Base-by-base conservation (phyloP, 37 sponge, comb jelly and placozoan species). In the Mnemiopsis leidyi region DNA sequence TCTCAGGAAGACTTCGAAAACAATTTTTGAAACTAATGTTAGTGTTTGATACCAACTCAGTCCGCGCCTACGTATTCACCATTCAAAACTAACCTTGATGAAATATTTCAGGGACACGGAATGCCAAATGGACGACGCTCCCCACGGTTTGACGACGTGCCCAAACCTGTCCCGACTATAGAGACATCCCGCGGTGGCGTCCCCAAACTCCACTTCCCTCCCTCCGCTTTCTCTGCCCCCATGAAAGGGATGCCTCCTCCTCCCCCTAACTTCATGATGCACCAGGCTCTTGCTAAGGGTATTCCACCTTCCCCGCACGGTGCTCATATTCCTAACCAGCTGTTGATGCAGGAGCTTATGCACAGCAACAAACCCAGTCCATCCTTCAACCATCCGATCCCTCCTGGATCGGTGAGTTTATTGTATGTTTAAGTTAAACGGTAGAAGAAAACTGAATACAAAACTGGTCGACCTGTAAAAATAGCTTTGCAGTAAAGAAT, bases 311-410 rank as follows among this genome's bases (percentile, higher is more conserved):
- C 79, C 36, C 79, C 79, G 16, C 79, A 77, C 36, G 79, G 79
- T 33, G 35, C 32, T 18, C 79, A 26, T 32, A 20, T 77, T 5
- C 79, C 90, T 40, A 23, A 39, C 61, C 90, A 85, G 61, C 61
- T 85, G 24, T 18, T 85, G 2, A 85, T 85, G 90, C 90, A 85
- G 61, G 90, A 85, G 39, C 90, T 85, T 0, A 85, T 85, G 90
- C 90, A 85, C 61, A 85, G 90, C 90, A 85, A 85, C 90, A 85
- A 85, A 26, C 90, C 90, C 35, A 33, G 36, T 29, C 75, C 75
- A 23, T 36, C 32, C 90, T 85, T 85, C 90, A 85, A 85, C 90
- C 48, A 18, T 13, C 61, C 25, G 0, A 28, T 39, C 48, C 90
- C 25, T 23, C 79, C 79, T 77, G 32, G 32, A 28, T 28, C 73